A percentile compares a stretch with the other conserved stretches of the same genome.
These are phyloP conservation scores for Brachyptera putata DNA, from an alignment of 2,888 invertebrate species.

Conservation along the genomic window DNA sequence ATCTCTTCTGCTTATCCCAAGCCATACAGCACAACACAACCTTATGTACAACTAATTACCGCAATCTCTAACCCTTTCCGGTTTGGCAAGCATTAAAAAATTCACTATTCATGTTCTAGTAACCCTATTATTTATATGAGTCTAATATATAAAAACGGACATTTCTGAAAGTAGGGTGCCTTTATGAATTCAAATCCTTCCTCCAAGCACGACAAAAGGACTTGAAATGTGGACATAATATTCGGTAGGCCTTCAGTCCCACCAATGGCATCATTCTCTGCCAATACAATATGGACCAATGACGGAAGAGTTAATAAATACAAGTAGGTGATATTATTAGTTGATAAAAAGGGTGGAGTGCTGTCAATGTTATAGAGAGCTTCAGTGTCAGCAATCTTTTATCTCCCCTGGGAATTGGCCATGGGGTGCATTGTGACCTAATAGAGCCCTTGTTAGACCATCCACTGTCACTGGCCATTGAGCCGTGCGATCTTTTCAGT, in stretches of 20 bases:
- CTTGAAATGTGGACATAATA: constrained; percentile 14
- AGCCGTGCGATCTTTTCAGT: constrained; percentile 19
- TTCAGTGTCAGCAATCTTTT: constrained; percentile 16
- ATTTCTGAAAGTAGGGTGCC: not conserved
- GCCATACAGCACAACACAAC: not conserved
- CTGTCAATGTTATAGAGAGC: constrained; percentile 11
- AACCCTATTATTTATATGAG: constrained; percentile 18
- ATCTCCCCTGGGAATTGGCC: constrained; percentile 18
- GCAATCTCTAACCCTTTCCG: constrained; percentile 20
- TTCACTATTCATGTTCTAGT: constrained; percentile 18
- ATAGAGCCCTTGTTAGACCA: constrained; percentile 16
- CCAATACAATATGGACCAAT: constrained; percentile 8
- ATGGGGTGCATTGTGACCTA: constrained; percentile 20
- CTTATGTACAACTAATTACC: too few species aligned
- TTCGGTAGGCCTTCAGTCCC: not conserved
- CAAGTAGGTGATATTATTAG: constrained; percentile 16
- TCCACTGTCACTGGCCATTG: constrained; percentile 21
- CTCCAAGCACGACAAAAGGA: constrained; percentile 14
- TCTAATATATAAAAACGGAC: constrained; percentile 10
- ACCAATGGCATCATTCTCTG: constrained; percentile 20
- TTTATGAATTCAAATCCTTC: constrained; percentile 8
- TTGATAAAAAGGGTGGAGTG: constrained; percentile 5
- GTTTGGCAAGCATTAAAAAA: constrained; percentile 18
- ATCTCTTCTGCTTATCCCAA: constrained; percentile 11
- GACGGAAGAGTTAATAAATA: constrained; percentile 7